Percentiles rank a stretch among this genome's conserved stretches.
These are phyloP conservation scores for Mus spretus DNA, from an alignment of 2,797 vertebrate species.

Conservation along the genomic window DNA sequence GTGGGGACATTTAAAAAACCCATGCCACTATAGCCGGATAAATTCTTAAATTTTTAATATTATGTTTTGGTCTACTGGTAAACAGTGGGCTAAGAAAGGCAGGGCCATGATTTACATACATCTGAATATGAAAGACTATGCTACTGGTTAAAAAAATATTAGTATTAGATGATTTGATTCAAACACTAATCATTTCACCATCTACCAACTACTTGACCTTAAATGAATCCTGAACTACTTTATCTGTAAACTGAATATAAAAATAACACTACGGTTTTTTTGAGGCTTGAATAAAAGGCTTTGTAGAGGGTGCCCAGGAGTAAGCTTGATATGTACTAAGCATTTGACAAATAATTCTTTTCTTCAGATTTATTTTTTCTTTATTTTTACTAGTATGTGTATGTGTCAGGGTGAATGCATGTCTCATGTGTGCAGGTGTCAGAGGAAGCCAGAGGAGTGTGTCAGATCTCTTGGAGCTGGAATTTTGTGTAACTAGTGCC, in stretches of 20 bases:
- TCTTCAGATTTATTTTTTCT: not conserved
- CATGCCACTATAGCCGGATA: not conserved
- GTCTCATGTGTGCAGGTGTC: not conserved
- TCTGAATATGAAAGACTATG: not conserved
- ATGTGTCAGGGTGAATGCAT: not conserved
- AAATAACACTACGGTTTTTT: conserved; percentile 21
- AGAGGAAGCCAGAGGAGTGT: not conserved
- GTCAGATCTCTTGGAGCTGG: not conserved
- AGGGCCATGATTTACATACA: not conserved
- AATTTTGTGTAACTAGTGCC: not conserved
- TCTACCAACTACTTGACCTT: conserved; percentile 7
- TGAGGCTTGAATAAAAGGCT: conserved; percentile 8
- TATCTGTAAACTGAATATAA: not conserved
- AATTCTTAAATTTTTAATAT: not conserved
- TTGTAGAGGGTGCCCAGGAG: not conserved
- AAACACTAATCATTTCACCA: not conserved
- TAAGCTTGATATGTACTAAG: not conserved
- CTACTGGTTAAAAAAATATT: not conserved
- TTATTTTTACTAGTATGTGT: not conserved
- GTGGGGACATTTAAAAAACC: not conserved
- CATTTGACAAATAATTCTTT: not conserved
- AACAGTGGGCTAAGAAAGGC: not conserved
- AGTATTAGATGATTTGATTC: not conserved
- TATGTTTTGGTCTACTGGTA: not conserved
- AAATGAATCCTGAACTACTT: not conserved